Evolutionary conservation across 2,888 invertebrate species (phyloP).

Genomic region (Tyria jacobaeae): DNA sequence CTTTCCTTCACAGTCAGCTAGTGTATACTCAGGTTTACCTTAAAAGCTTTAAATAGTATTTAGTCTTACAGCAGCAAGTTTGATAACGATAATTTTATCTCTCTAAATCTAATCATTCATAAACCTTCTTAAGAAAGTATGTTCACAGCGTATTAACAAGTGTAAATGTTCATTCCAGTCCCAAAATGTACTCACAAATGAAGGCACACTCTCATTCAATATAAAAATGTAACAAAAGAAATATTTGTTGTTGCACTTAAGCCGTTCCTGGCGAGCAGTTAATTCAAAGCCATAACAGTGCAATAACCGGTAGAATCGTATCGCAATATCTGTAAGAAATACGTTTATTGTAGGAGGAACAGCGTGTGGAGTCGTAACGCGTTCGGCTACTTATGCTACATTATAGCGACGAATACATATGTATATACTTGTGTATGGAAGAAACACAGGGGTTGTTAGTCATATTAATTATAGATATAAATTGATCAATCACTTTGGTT

Average conservation of each 20-base stretch:
- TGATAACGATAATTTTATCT: background rate
- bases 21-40: background rate
- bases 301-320: conserved; percentile 19
- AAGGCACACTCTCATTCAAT: conserved; percentile 2
- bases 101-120: background rate
- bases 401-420: conserved; percentile 7
- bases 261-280: conserved; percentile 12
- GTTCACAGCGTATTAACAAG: background rate
- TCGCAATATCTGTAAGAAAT: conserved; percentile 21
- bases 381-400: conserved; percentile 14
- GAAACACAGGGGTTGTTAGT: too few species aligned
- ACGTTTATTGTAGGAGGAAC: conserved; percentile 17
- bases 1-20: background rate
- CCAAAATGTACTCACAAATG: background rate
- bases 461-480: too few species aligned
- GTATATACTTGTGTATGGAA: too few species aligned
- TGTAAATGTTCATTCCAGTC: background rate
- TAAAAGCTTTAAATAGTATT: background rate
- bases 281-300: conserved; percentile 15
- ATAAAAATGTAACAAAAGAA: conserved; percentile 6
- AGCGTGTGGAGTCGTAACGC: conserved; percentile 4
- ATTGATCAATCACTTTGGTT: too few species aligned
- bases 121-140: background rate
- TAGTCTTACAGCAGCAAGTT: background rate
- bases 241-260: conserved; percentile 11